Conservation (phyloP, 2,888 invertebrate genomes). For the Dryobotodes eremita region DNA sequence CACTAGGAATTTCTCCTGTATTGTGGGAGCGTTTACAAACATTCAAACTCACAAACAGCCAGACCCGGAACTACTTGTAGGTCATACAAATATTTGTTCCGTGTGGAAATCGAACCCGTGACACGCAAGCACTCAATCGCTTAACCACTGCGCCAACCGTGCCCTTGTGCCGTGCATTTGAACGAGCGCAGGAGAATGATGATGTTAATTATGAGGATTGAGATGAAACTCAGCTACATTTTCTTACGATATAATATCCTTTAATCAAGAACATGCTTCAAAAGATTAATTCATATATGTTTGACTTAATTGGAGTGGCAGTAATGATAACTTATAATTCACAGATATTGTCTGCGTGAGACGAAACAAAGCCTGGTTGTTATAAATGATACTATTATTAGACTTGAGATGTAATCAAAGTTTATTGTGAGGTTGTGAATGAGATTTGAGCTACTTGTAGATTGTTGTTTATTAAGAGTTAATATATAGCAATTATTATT, state of each 20-base stretch:
- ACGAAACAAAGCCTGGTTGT: conserved; percentile 39
- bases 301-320: conserved; percentile 35
- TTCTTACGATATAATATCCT: neutral
- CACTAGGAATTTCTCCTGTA: too few species aligned
- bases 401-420: conserved; percentile 50
- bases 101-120: too few species aligned
- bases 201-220: too few species aligned
- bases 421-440: conserved; percentile 47
- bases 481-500: neutral
- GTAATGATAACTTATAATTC: conserved; percentile 30
- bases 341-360: conserved; percentile 10
- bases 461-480: neutral
- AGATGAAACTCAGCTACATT: neutral
- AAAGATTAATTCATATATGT: conserved; percentile 11
- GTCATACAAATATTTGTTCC: too few species aligned
- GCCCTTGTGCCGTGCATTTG: too few species aligned
- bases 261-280: neutral
- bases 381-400: conserved; percentile 54
- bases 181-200: neutral
- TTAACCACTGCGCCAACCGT: too few species aligned
- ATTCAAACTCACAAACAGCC: too few species aligned
- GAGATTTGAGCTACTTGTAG: conserved; percentile 6
- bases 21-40: too few species aligned
- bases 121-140: too few species aligned
- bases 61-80: too few species aligned